Evolutionary conservation across 2,888 invertebrate genomes (phyloP).

Genomic region (Erebia aethiops): DNA sequence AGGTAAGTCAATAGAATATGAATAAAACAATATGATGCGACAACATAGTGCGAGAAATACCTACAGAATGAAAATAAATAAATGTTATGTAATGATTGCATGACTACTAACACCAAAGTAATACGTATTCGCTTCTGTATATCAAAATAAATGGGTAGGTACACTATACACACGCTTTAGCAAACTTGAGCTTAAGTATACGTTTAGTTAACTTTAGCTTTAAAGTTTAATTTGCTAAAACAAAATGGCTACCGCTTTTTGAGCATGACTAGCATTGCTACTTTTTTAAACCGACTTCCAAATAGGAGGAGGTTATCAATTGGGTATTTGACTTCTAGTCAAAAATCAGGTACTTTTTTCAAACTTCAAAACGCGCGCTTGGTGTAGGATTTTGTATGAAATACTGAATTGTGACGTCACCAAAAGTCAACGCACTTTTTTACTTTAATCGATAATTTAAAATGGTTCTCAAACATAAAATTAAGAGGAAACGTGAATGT

Average conservation of each 20-base stretch:
- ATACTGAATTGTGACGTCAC: too few species aligned
- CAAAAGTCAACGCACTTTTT: too few species aligned
- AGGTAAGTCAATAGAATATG: constrained; percentile 25
- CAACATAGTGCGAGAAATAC: constrained; percentile 18
- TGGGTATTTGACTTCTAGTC: too few species aligned
- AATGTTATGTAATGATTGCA: constrained; percentile 38
- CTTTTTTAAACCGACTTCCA: too few species aligned
- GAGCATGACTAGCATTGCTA: neutral
- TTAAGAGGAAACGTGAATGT: too few species aligned
- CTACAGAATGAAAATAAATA: constrained; percentile 14
- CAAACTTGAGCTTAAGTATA: neutral
- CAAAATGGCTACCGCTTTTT: neutral
- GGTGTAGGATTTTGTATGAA: too few species aligned
- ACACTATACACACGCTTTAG: neutral
- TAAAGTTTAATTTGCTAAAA: neutral
- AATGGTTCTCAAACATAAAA: too few species aligned
- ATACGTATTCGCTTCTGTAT: neutral
- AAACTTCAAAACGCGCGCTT: too few species aligned
- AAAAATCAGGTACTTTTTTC: too few species aligned
- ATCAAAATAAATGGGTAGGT: neutral
- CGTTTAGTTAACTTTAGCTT: too few species aligned
- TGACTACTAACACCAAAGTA: constrained; percentile 36
- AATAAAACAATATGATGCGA: constrained; percentile 18
- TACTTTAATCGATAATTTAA: too few species aligned
- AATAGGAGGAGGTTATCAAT: too few species aligned